Evolutionary conservation across 2,888 invertebrate genomes (phyloP).

Genomic region (Unio delphinus): DNA sequence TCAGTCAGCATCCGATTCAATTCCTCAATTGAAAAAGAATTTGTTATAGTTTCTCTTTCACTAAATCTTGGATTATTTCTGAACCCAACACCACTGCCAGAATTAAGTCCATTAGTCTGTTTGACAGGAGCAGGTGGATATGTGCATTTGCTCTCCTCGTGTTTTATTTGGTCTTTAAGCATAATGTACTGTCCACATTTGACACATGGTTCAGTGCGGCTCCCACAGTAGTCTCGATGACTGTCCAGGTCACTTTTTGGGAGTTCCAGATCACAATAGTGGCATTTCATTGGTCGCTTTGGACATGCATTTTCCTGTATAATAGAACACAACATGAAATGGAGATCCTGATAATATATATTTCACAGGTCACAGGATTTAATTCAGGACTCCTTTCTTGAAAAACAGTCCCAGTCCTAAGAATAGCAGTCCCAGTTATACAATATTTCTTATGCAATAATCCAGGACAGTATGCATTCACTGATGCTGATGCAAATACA

Average conservation of each 20-base stretch:
- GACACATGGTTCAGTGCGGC: constrained; percentile 80
- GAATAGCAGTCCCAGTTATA: no score
- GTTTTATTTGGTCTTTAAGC: constrained; percentile 80
- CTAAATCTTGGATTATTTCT: constrained; percentile 20
- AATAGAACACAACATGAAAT: constrained; percentile 9
- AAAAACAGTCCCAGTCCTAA: no score
- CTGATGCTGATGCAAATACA: no score
- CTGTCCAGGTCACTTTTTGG: constrained; percentile 76
- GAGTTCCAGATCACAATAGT: constrained; percentile 80
- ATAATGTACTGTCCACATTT: constrained; percentile 81
- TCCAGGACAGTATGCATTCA: no score
- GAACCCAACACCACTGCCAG: constrained; percentile 5
- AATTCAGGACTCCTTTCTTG: no score
- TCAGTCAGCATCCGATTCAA: constrained; percentile 26
- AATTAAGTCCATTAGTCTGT: constrained; percentile 13
- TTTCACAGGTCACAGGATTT: no score
- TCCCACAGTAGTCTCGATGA: constrained; percentile 82
- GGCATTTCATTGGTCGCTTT: constrained; percentile 77
- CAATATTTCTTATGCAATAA: no score
- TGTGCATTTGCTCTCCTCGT: constrained; percentile 73
- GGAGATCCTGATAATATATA: no score
- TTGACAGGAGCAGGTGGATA: constrained; percentile 38
- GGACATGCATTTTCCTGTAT: constrained; percentile 75
- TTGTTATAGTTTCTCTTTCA: constrained; percentile 8
- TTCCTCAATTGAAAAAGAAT: constrained; percentile 36